phyloP scores from a whole-genome alignment of 2,113 vertebrate genomes.

The Bambusicola thoracicus region DNA sequence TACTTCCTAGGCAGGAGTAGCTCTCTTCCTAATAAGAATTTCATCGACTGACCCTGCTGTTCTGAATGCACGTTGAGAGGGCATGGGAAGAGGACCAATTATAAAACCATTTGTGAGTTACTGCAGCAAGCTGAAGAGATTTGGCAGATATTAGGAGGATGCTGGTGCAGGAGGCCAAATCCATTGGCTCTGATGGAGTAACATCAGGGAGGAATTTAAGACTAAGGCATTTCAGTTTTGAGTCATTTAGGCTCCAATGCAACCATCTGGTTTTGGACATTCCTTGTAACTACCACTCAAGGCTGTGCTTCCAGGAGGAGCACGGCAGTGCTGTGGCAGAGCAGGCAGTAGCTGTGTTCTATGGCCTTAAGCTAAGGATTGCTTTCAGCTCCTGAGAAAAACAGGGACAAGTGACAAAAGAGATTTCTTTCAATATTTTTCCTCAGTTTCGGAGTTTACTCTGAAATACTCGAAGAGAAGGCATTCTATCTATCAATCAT shows the following conservation, averaged over 20 bases:
- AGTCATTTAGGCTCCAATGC: background rate
- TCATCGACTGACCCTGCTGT: background rate
- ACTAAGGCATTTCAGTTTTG: slow-evolving; percentile 8
- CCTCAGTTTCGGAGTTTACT: background rate
- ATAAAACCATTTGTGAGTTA: background rate
- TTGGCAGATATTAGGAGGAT: background rate
- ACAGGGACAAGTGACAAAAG: background rate
- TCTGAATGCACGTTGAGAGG: background rate
- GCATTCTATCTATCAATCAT: background rate
- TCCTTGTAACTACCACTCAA: background rate
- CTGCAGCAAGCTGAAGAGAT: background rate
- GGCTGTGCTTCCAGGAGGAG: background rate
- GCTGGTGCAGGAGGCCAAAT: slow-evolving; percentile 9
- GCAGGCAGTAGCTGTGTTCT: background rate
- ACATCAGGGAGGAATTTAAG: slow-evolving; percentile 53
- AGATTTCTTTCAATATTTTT: background rate
- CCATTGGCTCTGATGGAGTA: slow-evolving; percentile 20
- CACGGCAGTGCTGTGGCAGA: background rate
- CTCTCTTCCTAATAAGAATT: background rate
- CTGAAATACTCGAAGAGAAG: background rate
- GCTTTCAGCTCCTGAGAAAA: background rate
- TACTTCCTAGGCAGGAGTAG: background rate
- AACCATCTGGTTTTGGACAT: slow-evolving; percentile 43
- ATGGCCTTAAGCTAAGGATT: background rate
- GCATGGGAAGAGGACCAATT: background rate